Base-by-base conservation (phyloP, 2,797 vertebrate genomes). In the Acrocephalus scirpaceus region DNA sequence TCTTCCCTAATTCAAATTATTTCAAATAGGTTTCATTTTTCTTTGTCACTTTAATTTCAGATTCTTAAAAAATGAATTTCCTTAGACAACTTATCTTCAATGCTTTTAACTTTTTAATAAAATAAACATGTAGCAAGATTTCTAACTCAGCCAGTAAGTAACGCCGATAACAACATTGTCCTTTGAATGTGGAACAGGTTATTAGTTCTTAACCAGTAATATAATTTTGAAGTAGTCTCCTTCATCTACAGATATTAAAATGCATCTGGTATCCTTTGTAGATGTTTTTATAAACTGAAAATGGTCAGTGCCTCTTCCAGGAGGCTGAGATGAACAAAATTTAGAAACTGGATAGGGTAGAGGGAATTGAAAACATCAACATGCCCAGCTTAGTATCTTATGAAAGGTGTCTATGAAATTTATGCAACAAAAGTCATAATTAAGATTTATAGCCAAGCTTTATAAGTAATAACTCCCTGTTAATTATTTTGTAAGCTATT, bases 1-100 rank as follows among this genome's bases (percentile, higher is more conserved):
- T 76, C 26, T 72, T 80, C 6, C 16, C 16, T 65, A 65, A 87
- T 89, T 76, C 13, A 73, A 86, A 47, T 77, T 66, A 60, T 70
- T 93, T 93, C 21, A 80, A 80, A 74, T 81, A 73, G 5, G 7
- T 81, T 91, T 86, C 23, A 70, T 92, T 88, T 94, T 95, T 64
- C 30, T 86, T 76, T 81, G 38, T 79, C 45, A 47, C 7, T 44
- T 7, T 61, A 67, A 87, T 89, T 91, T 89, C 42, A 76, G 22
- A 1, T 74, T 81, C 27, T 69, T 88, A 57, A 79, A 87, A 87
- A 94, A 15, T 58, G 10, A 87, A 74, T 83, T 93, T 53, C 16
- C 27, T 34, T 73, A 44, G 51, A 82, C 10, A 20, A 57, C 13
- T 60, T 89, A 25, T 74, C 77, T 89, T 53, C 44, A 73, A 13